These are phyloP conservation scores for Oreocharis arfaki DNA, from an alignment of 2,113 vertebrate genomes.

Conservation along the genomic window DNA sequence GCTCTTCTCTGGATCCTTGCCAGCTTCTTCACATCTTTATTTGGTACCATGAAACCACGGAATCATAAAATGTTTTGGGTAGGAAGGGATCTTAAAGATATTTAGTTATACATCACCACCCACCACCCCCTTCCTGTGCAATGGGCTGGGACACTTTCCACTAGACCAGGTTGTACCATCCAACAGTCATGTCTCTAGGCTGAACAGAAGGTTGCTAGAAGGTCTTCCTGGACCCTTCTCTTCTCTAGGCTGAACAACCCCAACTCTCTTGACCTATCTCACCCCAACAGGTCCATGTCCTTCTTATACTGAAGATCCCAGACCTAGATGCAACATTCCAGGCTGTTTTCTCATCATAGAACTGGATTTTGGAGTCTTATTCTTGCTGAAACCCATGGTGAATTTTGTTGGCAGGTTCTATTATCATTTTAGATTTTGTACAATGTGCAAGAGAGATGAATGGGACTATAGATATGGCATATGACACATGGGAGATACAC, in stretches of 20 bases:
- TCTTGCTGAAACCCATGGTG: background rate
- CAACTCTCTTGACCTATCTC: background rate
- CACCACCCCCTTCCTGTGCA: accelerated
- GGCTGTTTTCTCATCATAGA: background rate
- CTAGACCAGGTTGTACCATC: background rate
- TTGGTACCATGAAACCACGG: background rate
- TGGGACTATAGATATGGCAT: background rate
- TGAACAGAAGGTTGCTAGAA: background rate
- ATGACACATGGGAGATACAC: background rate
- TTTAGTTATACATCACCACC: background rate
- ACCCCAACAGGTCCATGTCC: background rate
- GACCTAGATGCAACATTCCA: background rate
- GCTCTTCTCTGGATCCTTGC: background rate
- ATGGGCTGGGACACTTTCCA: background rate
- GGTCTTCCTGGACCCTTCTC: background rate
- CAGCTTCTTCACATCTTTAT: background rate
- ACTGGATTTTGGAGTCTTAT: background rate
- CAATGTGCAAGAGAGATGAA: background rate
- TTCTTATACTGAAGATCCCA: background rate
- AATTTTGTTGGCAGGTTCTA: background rate
- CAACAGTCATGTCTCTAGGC: background rate
- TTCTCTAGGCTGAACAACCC: background rate
- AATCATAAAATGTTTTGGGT: background rate
- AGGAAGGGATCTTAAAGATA: background rate
- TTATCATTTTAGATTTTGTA: background rate